Conservation (phyloP, 2,113 vertebrate genomes). For the Trachemys scripta region DNA sequence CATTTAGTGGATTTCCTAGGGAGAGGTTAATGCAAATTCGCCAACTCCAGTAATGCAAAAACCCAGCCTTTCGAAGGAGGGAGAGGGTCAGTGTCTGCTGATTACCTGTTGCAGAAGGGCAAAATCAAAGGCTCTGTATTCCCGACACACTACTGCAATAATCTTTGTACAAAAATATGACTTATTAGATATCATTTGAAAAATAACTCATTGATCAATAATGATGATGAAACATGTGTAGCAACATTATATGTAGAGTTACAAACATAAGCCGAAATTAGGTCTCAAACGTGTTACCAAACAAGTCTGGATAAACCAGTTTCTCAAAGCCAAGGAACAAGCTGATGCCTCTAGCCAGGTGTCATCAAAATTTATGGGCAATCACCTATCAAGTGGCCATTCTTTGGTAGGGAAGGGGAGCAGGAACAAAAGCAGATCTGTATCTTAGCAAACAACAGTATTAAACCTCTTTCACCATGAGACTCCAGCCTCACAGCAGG, state of each 20-base stretch:
- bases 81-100: background rate
- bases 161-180: background rate
- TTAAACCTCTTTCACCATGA: background rate
- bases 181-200: background rate
- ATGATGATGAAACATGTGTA: background rate
- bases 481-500: background rate
- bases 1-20: no score
- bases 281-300: background rate
- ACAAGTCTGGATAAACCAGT: no score
- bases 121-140: background rate
- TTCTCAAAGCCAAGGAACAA: background rate
- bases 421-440: background rate
- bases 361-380: background rate
- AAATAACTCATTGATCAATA: background rate
- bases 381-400: background rate
- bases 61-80: background rate
- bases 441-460: background rate
- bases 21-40: background rate
- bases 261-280: background rate
- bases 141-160: background rate
- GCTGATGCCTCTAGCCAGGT: background rate
- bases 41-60: background rate
- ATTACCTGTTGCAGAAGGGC: background rate
- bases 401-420: background rate
- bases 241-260: background rate